phyloP scores from a whole-genome alignment of 2,888 invertebrate species.

The Xanthorhoe designata region DNA sequence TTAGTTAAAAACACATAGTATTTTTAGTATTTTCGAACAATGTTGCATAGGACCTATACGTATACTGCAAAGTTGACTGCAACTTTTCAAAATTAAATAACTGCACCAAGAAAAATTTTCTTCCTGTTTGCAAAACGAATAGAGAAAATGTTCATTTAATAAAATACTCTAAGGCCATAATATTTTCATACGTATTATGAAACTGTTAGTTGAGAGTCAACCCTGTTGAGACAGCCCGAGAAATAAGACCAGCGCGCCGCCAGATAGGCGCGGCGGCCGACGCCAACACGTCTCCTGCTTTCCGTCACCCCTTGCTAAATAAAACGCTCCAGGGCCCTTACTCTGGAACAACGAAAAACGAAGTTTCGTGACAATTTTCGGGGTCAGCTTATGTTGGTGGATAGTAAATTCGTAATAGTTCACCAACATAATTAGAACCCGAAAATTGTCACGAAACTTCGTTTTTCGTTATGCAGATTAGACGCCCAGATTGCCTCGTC shows the following conservation, averaged over 20 bases:
- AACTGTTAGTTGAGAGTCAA: constrained; percentile 26
- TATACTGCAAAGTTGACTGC: not conserved
- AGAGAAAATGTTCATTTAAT: not conserved
- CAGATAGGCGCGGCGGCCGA: constrained; percentile 51
- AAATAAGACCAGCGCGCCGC: constrained; percentile 48
- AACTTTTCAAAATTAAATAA: not conserved
- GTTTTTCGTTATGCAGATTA: too few species aligned
- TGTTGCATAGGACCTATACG: not conserved
- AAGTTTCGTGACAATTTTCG: too few species aligned
- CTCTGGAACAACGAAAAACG: too few species aligned
- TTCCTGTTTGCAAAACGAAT: not conserved
- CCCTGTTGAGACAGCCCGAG: constrained; percentile 34
- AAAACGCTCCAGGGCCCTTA: constrained; percentile 69
- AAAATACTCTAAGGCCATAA: not conserved
- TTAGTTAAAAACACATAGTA: not conserved
- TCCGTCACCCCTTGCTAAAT: constrained; percentile 54
- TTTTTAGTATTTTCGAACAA: not conserved
- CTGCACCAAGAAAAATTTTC: constrained; percentile 25
- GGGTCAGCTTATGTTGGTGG: too few species aligned
- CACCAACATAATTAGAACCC: too few species aligned
- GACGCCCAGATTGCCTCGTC: constrained; percentile 76
- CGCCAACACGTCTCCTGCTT: constrained; percentile 74
- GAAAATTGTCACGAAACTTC: too few species aligned
- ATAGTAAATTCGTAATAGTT: too few species aligned
- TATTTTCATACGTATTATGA: constrained; percentile 14